Base-by-base conservation (phyloP, 2,113 vertebrate genomes). In the Syngnathoides biaculeatus region DNA sequence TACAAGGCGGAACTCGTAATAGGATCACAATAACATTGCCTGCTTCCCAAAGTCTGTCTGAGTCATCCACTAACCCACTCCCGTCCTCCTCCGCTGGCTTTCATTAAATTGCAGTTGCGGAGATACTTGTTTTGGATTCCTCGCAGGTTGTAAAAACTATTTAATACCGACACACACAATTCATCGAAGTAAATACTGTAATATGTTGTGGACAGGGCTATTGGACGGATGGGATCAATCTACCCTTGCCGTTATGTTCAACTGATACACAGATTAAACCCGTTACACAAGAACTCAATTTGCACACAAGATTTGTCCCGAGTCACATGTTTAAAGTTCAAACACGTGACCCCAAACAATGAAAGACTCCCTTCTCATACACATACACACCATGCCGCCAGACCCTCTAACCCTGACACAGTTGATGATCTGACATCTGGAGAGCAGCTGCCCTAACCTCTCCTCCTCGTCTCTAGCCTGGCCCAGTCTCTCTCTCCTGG, bases 351-450 rank as follows among this genome's bases (percentile, higher is more conserved):
- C 64, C 59, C 35, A 64, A 39, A 38, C 35, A 60, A 12, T n/a
- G 8, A 68, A 47, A 45, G 15, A 47, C 17, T 15, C 13, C 5
- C 59, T 5, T 11, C 22, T 64, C 66, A 30, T 5, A 63, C 26
- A 56, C 24, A 57, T 4, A 58, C 50, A 69, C 68, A 66, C 40
- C 47, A 38, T 56, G 67, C n/a, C 43, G 64, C 68, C 66, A 39
- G 45, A 27, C 45, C 52, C 68, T 67, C 60, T 20, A 45, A 64
- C 63, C 52, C 52, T 60, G 64, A 30, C 73, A 69, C 67, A 72
- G 64, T 48, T 77, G 73, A 75, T 62, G 72, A 60, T 78, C 57
- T 79, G 73, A 90, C 88, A 90, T 87, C 86, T 88, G 88, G 84
- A 77, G 57, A 74, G 63, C 89, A 90, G 83, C 85, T 86, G 84